A percentile compares a stretch with the other conserved stretches of the same genome.
Evolutionary conservation across 2,888 invertebrate species (phyloP).

Genomic region (Caenorhabditis imperialis): DNA sequence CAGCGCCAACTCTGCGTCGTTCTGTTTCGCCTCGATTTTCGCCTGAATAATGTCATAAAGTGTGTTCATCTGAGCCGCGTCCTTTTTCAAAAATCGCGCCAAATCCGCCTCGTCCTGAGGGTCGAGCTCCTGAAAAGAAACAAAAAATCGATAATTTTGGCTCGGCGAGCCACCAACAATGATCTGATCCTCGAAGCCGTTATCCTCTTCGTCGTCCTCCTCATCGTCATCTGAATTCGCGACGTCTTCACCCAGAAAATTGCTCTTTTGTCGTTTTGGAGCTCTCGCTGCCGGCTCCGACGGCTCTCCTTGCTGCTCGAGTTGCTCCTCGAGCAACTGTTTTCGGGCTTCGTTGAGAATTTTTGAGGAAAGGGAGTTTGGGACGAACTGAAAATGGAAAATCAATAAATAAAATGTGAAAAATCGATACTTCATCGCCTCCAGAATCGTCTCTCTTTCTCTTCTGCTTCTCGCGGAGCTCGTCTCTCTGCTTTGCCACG

Average conservation of each 20-base stretch:
- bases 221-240: slow-evolving; percentile 50
- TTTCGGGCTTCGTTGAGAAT: slow-evolving; percentile 68
- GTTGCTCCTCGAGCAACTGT: slow-evolving; percentile 61
- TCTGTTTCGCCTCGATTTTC: slow-evolving; percentile 62
- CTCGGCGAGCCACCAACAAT: too few species aligned
- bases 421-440: slow-evolving; percentile 42
- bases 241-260: slow-evolving; percentile 60
- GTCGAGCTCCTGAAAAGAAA: slow-evolving; percentile 61
- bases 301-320: slow-evolving; percentile 41
- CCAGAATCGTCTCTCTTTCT: slow-evolving; percentile 56
- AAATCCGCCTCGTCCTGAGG: slow-evolving; percentile 86
- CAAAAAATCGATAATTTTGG: background rate
- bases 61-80: slow-evolving; percentile 84
- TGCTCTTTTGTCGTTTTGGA: slow-evolving; percentile 57
- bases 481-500: slow-evolving; percentile 59
- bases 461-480: slow-evolving; percentile 63
- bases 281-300: slow-evolving; percentile 18
- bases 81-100: slow-evolving; percentile 85
- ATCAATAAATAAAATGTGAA: background rate
- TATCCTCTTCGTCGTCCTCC: slow-evolving; percentile 55
- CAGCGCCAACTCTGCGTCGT: slow-evolving; percentile 61
- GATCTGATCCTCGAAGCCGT: slow-evolving; percentile 63
- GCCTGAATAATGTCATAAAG: slow-evolving; percentile 91
- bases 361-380: slow-evolving; percentile 65
- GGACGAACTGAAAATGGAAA: slow-evolving; percentile 61